Evolutionary conservation across 2,797 vertebrate genomes (phyloP).

Genomic region (Danionella dracula): DNA sequence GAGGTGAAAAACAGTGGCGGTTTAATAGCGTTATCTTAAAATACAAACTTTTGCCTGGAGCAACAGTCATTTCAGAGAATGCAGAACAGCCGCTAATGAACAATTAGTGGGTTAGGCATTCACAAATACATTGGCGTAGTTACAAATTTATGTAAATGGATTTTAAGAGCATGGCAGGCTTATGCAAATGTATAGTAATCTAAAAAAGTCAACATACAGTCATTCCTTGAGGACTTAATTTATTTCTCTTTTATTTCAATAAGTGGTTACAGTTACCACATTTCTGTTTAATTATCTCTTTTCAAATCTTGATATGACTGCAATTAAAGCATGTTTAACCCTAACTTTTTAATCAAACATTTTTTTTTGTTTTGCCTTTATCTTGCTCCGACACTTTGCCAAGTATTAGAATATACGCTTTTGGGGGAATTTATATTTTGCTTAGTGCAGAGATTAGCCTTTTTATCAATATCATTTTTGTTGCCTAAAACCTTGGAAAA

Average conservation of each 20-base stretch:
- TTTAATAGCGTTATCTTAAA: slow-evolving; percentile 33
- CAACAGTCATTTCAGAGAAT: slow-evolving; percentile 20
- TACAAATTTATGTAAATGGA: not conserved
- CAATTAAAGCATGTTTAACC: too few relatives aligned
- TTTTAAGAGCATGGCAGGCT: not conserved
- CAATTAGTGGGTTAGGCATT: not conserved
- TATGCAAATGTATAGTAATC: not conserved
- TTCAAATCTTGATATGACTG: too few relatives aligned
- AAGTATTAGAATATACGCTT: too few relatives aligned
- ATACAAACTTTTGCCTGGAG: slow-evolving; percentile 32
- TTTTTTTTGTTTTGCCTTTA: too few relatives aligned
- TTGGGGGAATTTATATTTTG: too few relatives aligned
- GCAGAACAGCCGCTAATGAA: slow-evolving; percentile 17
- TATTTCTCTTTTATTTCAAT: not conserved
- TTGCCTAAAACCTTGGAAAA: too few relatives aligned
- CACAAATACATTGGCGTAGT: not conserved
- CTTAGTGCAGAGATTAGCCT: too few relatives aligned
- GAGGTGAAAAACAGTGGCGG: slow-evolving; percentile 16
- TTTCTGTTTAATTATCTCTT: too few relatives aligned
- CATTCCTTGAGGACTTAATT: not conserved
- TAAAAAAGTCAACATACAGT: not conserved
- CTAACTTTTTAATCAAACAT: too few relatives aligned
- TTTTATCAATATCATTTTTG: too few relatives aligned
- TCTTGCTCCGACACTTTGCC: too few relatives aligned
- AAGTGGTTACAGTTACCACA: too few relatives aligned